These are phyloP conservation scores for Sesia bembeciformis DNA, from an alignment of 2,888 invertebrate species.

Conservation along the genomic window DNA sequence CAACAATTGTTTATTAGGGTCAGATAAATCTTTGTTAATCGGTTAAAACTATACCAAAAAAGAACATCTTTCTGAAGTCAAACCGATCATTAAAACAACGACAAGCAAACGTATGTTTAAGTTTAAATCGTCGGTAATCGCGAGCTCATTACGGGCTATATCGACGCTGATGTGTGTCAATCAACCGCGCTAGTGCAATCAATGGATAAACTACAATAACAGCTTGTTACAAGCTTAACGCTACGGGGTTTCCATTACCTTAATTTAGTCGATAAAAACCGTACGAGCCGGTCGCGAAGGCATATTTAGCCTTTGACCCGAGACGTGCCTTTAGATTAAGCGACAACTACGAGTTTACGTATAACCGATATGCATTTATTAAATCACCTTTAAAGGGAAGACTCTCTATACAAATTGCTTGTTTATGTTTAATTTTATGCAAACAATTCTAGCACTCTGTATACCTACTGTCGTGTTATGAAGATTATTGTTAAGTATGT, in stretches of 20 bases:
- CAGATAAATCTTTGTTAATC: no score
- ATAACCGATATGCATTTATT: not conserved
- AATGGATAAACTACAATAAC: slow-evolving; percentile 38
- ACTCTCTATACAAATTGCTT: no score
- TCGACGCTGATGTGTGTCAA: slow-evolving; percentile 55
- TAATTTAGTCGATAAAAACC: slow-evolving; percentile 50
- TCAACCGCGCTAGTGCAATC: slow-evolving; percentile 37
- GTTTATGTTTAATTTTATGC: no score
- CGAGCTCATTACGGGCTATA: slow-evolving; percentile 47
- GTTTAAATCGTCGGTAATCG: slow-evolving; percentile 26
- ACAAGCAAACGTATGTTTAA: not conserved
- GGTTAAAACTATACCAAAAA: no score
- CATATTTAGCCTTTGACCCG: slow-evolving; percentile 50
- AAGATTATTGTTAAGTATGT: no score
- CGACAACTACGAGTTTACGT: not conserved
- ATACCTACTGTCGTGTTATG: no score
- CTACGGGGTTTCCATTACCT: slow-evolving; percentile 48
- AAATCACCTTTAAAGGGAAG: not conserved
- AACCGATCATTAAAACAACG: not conserved
- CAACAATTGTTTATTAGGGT: no score
- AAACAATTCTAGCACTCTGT: no score
- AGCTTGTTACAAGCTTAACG: slow-evolving; percentile 42
- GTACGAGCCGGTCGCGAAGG: slow-evolving; percentile 22
- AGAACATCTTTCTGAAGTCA: no score
- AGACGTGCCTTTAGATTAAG: not conserved